Percentiles rank a stretch among this genome's conserved stretches.
Evolutionary conservation across 2,888 invertebrate species (phyloP).

Genomic region (Cylindroiulus punctatus): DNA sequence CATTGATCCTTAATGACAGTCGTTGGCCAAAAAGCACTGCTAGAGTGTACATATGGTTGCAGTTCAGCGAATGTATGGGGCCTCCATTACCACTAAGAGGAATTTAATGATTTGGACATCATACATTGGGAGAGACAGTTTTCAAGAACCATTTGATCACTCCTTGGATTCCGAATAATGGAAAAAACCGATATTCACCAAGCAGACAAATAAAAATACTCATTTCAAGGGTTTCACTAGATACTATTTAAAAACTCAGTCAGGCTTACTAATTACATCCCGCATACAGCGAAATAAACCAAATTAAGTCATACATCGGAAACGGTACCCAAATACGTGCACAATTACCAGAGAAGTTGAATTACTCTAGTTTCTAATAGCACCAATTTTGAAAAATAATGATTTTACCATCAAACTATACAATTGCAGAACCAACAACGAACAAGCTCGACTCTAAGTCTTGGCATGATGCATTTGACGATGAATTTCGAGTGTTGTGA

Average conservation of each 20-base stretch:
- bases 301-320: neutral
- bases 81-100: slow-evolving; percentile 27
- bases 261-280: neutral
- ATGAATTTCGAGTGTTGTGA: no score
- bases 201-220: neutral
- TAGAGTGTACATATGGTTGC: neutral
- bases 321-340: neutral
- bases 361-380: neutral
- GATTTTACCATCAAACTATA: neutral
- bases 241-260: neutral
- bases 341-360: neutral
- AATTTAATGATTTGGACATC: slow-evolving; percentile 47
- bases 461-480: no score
- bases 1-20: neutral
- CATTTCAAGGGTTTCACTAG: neutral
- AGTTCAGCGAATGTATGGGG: neutral
- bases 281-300: neutral
- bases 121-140: slow-evolving; percentile 7
- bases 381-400: neutral
- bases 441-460: no score
- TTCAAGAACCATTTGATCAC: slow-evolving; percentile 20
- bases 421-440: no score
- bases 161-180: slow-evolving; percentile 27
- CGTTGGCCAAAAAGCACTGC: neutral
- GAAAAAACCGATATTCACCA: slow-evolving; percentile 4